Base-by-base conservation (phyloP, 2,797 vertebrate genomes). In the Parauchenoglanis ngamensis region DNA sequence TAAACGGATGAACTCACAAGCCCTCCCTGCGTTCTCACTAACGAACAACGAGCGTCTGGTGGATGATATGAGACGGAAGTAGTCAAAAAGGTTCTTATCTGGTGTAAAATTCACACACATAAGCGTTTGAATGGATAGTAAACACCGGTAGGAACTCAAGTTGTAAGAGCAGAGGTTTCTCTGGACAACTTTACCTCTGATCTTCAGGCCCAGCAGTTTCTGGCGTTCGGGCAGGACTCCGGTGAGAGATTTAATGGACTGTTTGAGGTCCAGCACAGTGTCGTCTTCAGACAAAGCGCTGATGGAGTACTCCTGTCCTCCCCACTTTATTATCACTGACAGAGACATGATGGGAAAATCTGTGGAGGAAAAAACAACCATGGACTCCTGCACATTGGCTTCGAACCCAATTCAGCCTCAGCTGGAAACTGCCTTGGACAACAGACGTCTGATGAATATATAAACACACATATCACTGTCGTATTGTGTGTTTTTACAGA, bases 241-340 rank as follows among this genome's bases (percentile, higher is more conserved):
- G 2, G 98, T 99, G 77, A 99, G 95, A 68, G 96, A 96, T 95
- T 98, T 99, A 84, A 99, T 98, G 88, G 98, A 99, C 91, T 98
- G 98, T 85, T 99, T 99, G 86, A 99, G 96, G 91, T 99, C 98
- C 92, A 98, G 81, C 88, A 99, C 97, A 0, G 98, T 99, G 92
- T 99, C 98, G 85, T 99, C 98, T 94, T 99, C 98, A 23, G 97
- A 98, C 78, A 99, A 94, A 0, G 98, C 97, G 63, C 97, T 97
- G 94, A 99, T 97, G 3, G 97, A 97, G 94, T 99, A 99, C 91
- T 99, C 98, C 93, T 99, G 98, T 44, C 98, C 98, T 84, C 98
- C 97, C 98, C 98, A 99, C 93, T 99, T 99, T 91, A 99, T 98
- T 84, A 99, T 99, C 88, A 99, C 96, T 85, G 98, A 98, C 49